Evolutionary conservation across 2,113 vertebrate genomes (phyloP).

Genomic region (Laticauda laticaudata): DNA sequence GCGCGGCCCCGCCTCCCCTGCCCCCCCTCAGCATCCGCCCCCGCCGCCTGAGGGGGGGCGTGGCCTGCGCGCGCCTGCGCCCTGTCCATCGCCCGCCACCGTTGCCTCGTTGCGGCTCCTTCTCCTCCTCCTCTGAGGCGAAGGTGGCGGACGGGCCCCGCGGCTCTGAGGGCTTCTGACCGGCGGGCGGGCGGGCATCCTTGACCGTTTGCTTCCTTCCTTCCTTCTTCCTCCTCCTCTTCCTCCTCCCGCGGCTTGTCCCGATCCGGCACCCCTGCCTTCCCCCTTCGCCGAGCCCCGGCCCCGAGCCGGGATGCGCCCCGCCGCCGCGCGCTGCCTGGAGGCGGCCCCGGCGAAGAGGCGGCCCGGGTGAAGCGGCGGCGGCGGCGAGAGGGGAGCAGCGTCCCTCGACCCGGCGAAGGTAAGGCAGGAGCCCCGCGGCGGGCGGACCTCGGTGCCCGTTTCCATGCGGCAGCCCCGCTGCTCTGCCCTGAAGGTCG

Average conservation of each 20-base stretch:
- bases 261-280: background rate
- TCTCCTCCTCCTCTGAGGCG: background rate
- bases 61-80: background rate
- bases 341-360: background rate
- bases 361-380: background rate
- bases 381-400: background rate
- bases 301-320: background rate
- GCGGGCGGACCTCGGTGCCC: background rate
- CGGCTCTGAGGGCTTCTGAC: background rate
- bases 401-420: background rate
- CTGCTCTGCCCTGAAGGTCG: background rate
- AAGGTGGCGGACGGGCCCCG: background rate
- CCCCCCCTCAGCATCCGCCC: background rate
- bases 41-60: background rate
- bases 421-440: background rate
- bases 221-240: no score
- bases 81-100: background rate
- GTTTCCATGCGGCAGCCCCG: background rate
- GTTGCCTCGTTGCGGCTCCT: background rate
- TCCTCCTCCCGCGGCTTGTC: background rate
- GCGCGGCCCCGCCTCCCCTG: no score
- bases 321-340: background rate
- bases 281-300: background rate
- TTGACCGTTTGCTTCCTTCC: background rate
- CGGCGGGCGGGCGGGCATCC: background rate